phyloP scores from a whole-genome alignment of 2,797 vertebrate genomes.

The Cirrhinus mrigala region DNA sequence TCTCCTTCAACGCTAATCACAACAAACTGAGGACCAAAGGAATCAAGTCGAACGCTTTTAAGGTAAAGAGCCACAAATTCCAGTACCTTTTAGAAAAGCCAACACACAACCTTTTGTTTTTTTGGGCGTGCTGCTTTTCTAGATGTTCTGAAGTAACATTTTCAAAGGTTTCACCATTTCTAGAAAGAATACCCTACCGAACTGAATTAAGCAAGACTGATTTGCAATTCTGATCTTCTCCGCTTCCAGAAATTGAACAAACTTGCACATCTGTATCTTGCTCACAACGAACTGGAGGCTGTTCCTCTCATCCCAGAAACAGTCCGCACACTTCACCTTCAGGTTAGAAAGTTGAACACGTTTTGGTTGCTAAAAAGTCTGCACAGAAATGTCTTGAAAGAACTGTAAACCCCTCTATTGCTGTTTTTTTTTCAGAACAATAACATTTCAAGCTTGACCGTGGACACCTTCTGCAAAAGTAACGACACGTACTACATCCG shows the following conservation, averaged over 20 bases:
- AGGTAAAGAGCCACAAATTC: constrained; percentile 76
- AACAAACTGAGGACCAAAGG: constrained; percentile 93
- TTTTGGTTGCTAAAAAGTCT: not conserved
- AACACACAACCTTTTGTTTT: constrained; percentile 30
- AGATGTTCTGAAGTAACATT: not conserved
- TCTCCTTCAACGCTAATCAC: constrained; percentile 89
- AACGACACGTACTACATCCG: constrained; percentile 92
- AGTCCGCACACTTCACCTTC: constrained; percentile 90
- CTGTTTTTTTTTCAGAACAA: constrained; percentile 84
- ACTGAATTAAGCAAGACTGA: not conserved
- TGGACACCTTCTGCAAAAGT: constrained; percentile 93
- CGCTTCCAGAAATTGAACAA: constrained; percentile 85
- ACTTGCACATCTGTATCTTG: constrained; percentile 87
- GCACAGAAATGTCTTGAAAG: not conserved
- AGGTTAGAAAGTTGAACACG: constrained; percentile 77
- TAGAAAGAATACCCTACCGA: not conserved
- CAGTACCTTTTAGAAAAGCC: constrained; percentile 22
- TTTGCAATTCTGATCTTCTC: constrained; percentile 10
- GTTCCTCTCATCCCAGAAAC: constrained; percentile 92
- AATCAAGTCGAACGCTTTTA: constrained; percentile 93
- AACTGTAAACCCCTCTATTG: constrained; percentile 28
- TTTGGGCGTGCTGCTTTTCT: not conserved
- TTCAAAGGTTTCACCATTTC: not conserved
- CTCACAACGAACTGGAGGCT: constrained; percentile 89
- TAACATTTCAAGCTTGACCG: constrained; percentile 90